phyloP scores from a whole-genome alignment of 2,888 invertebrate species.

The Heliconius hortense region DNA sequence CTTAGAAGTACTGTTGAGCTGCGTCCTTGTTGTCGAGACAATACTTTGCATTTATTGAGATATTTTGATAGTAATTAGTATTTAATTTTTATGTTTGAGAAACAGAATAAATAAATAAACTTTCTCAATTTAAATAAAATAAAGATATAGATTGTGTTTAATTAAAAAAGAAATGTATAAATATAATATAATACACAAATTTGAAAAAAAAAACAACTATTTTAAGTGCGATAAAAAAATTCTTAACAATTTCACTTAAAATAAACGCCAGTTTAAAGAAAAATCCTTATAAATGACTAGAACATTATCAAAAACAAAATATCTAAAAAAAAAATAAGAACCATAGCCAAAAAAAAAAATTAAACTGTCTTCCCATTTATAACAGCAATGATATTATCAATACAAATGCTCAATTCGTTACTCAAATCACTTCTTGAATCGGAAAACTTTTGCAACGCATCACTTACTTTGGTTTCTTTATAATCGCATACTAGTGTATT shows the following conservation, averaged over 20 bases:
- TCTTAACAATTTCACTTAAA: not conserved
- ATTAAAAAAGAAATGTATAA: no score
- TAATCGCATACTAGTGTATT: slow-evolving; percentile 62
- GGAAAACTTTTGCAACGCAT: slow-evolving; percentile 61
- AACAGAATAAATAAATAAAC: no score
- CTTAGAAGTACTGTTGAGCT: no score
- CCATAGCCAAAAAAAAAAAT: not conserved
- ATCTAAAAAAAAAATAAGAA: not conserved
- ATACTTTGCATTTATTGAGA: no score
- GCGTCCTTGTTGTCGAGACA: no score
- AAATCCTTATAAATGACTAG: slow-evolving; percentile 13
- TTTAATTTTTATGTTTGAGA: no score
- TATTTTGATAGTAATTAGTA: no score
- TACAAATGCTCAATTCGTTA: slow-evolving; percentile 56
- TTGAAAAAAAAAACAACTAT: not conserved
- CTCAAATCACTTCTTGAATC: slow-evolving; percentile 63
- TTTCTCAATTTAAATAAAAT: no score
- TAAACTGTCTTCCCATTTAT: slow-evolving; percentile 47
- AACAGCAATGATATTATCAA: slow-evolving; percentile 51
- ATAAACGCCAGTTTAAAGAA: slow-evolving; percentile 4
- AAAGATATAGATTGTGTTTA: no score
- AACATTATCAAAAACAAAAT: not conserved
- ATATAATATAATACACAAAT: no score
- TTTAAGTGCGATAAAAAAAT: not conserved
- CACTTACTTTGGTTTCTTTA: slow-evolving; percentile 62